These are phyloP conservation scores for Echeneis naucrates DNA, from an alignment of 2,797 vertebrate genomes.

Conservation along the genomic window DNA sequence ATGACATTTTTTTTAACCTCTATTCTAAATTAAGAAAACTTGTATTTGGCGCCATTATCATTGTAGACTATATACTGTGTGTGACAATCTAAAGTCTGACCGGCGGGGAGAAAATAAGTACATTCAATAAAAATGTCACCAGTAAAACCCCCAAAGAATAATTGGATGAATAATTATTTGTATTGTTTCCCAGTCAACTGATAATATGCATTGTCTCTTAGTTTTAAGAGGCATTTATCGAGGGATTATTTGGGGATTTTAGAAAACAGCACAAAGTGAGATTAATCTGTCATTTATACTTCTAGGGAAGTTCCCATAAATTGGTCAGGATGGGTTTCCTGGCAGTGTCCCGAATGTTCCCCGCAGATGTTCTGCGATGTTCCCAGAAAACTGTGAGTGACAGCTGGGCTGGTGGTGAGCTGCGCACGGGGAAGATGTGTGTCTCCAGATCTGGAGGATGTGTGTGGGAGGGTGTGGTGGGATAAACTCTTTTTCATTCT, in stretches of 20 bases:
- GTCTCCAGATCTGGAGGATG: constrained; percentile 4
- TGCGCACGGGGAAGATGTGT: too few species aligned
- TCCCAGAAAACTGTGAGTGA: background rate
- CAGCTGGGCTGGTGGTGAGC: constrained; percentile 10
- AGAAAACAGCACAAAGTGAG: constrained; percentile 7
- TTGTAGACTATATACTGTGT: background rate
- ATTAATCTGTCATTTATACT: constrained; percentile 1
- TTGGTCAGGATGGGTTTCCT: constrained; percentile 25
- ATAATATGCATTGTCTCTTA: background rate
- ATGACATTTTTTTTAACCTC: background rate
- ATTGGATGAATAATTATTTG: too few species aligned
- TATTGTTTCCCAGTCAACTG: background rate
- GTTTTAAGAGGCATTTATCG: background rate
- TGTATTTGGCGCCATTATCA: background rate
- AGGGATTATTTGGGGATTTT: constrained; percentile 2
- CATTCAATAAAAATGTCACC: background rate
- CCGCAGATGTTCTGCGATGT: background rate
- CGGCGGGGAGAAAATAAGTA: background rate
- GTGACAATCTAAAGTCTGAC: too few species aligned
- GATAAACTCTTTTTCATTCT: constrained; percentile 28
- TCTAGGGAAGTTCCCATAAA: constrained; percentile 12
- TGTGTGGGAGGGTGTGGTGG: constrained; percentile 19
- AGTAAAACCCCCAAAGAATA: too few species aligned
- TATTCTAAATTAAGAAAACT: background rate
- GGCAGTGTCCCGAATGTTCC: background rate